Conservation (phyloP, 2,113 vertebrate species). For the Acanthisitta chloris region DNA sequence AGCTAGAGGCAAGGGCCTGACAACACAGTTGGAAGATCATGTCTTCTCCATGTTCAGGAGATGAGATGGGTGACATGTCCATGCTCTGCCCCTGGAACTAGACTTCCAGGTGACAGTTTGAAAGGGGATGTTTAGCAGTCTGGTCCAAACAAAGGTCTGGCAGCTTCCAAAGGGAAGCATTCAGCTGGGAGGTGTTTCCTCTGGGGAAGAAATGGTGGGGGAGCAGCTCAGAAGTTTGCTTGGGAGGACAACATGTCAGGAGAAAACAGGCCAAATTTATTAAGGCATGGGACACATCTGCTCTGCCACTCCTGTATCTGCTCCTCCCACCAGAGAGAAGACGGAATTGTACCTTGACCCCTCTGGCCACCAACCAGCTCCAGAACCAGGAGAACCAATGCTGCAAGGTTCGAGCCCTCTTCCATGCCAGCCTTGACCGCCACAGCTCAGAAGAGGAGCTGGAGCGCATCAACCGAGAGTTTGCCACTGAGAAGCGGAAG, state of each 20-base stretch:
- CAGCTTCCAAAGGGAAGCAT: neutral
- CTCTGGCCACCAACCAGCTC: conserved; percentile 86
- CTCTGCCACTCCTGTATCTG: neutral
- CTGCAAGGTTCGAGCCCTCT: conserved; percentile 80
- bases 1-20: neutral
- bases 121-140: neutral
- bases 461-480: conserved; percentile 83
- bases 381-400: conserved; percentile 86
- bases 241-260: neutral
- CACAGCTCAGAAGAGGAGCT: conserved; percentile 91
- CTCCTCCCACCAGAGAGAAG: conserved; percentile 76
- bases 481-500: conserved; percentile 78
- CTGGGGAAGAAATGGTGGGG: neutral
- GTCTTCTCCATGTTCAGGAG: neutral
- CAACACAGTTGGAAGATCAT: neutral
- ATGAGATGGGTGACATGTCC: neutral
- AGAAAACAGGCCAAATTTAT: neutral
- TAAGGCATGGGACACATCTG: neutral
- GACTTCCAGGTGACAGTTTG: neutral
- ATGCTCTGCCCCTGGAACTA: neutral
- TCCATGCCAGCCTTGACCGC: conserved; percentile 84
- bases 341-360: conserved; percentile 82
- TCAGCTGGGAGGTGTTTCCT: neutral
- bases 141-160: neutral
- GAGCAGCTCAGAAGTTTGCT: neutral